A percentile compares a stretch with the other conserved stretches of the same genome.
Evolutionary conservation across 2,888 invertebrate genomes (phyloP).

Genomic region (Trachelus troglodyta): DNA sequence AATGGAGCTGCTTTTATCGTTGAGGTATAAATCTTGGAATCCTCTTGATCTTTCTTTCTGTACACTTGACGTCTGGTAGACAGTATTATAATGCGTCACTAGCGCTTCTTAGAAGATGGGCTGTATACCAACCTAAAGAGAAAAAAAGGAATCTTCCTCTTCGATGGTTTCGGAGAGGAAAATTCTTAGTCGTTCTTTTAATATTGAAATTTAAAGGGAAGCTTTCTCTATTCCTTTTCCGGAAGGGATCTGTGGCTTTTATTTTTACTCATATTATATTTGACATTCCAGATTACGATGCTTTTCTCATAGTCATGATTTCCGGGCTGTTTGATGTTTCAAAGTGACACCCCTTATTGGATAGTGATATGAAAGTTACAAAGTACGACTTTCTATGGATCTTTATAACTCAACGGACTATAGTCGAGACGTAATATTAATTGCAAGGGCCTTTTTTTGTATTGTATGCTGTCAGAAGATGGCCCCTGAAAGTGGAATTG

Average conservation of each 20-base stretch:
- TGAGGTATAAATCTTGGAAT: neutral
- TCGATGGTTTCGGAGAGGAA: neutral
- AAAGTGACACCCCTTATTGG: neutral
- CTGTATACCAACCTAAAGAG: neutral
- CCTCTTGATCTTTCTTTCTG: neutral
- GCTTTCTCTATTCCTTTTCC: neutral
- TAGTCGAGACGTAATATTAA: neutral
- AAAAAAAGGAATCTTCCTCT: neutral
- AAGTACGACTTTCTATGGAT: neutral
- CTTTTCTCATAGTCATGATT: neutral
- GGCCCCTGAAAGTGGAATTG: neutral
- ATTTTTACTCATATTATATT: neutral
- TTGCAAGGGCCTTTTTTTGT: neutral
- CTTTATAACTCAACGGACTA: neutral
- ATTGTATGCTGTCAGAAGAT: neutral
- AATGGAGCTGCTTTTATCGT: neutral
- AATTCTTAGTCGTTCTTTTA: neutral
- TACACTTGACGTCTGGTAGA: neutral
- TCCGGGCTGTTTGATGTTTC: neutral
- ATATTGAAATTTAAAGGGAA: neutral
- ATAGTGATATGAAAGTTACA: neutral
- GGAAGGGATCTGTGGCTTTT: neutral
- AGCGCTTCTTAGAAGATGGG: neutral
- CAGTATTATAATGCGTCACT: neutral
- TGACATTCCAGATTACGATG: neutral